These are phyloP conservation scores for Falco biarmicus DNA, from an alignment of 2,797 vertebrate genomes.

Conservation along the genomic window DNA sequence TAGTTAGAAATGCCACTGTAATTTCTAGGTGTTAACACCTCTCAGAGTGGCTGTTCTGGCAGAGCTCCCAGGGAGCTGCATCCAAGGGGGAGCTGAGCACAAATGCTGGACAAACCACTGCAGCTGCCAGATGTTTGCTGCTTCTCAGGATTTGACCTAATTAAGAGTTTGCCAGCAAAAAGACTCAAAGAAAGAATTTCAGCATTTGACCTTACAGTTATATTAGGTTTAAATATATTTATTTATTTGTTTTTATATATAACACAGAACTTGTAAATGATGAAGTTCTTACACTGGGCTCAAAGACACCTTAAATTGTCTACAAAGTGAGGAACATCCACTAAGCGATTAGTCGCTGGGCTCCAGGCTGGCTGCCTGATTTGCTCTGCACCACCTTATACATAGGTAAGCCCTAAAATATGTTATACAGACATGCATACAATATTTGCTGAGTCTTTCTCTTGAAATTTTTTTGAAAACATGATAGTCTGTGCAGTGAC, in stretches of 20 bases:
- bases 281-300: background rate
- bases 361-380: background rate
- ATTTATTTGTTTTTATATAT: background rate
- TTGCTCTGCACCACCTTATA: background rate
- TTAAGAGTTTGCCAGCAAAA: background rate
- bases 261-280: background rate
- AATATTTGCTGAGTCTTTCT: background rate
- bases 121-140: background rate
- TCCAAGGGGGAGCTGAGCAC: background rate
- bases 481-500: background rate
- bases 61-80: background rate
- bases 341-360: background rate
- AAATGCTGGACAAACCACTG: background rate
- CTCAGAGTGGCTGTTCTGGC: background rate
- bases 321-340: background rate
- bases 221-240: background rate
- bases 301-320: background rate
- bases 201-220: background rate
- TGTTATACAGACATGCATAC: background rate
- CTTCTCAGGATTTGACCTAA: background rate
- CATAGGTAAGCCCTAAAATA: background rate
- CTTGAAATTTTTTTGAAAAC: background rate
- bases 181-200: background rate
- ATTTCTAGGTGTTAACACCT: slow-evolving; percentile 40
- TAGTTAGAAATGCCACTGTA: slow-evolving; percentile 47